Evolutionary conservation across 2,113 vertebrate species (phyloP).

Genomic region (Sakesphorus luctuosus): DNA sequence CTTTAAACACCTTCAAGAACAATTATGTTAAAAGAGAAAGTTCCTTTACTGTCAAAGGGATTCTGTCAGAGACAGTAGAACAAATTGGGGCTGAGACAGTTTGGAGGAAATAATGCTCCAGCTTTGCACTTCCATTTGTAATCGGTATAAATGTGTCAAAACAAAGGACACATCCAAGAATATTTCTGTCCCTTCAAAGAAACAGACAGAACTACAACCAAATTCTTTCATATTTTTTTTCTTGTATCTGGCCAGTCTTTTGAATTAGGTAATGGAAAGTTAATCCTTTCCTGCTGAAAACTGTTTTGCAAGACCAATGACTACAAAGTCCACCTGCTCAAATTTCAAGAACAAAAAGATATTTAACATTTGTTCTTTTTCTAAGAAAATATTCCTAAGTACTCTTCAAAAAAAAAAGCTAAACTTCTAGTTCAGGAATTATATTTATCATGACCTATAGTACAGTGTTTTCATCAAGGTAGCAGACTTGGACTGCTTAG

Average conservation of each 20-base stretch:
- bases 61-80: neutral
- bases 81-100: neutral
- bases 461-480: neutral
- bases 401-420: neutral
- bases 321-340: constrained; percentile 7
- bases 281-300: constrained; percentile 32
- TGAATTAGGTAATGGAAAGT: constrained; percentile 73
- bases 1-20: constrained; percentile 19
- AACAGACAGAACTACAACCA: constrained; percentile 8
- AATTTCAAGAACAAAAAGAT: neutral
- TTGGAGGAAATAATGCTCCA: neutral
- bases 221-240: constrained; percentile 25
- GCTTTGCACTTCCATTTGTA: constrained; percentile 16
- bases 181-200: constrained; percentile 61
- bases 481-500: neutral
- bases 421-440: neutral
- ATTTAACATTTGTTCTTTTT: neutral
- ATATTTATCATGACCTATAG: neutral
- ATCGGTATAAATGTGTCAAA: constrained; percentile 34
- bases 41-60: neutral
- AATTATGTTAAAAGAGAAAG: neutral
- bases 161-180: constrained; percentile 39
- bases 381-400: neutral
- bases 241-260: constrained; percentile 54
- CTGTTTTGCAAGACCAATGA: constrained; percentile 29